Evolutionary conservation across 2,797 vertebrate species (phyloP).

Genomic region (Anguilla pacifica): DNA sequence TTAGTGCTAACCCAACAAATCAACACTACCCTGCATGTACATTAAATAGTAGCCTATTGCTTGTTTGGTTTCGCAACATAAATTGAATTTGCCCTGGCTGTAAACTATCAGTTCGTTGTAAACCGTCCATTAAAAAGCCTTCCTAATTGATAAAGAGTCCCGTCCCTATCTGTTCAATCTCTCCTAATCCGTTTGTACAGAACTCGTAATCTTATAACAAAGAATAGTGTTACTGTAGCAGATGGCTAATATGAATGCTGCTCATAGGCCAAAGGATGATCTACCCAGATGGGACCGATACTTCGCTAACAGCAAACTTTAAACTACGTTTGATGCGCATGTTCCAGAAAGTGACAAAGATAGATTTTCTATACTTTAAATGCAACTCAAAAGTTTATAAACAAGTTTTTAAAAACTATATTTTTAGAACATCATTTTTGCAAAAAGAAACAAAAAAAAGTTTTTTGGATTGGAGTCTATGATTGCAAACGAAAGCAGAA

Average conservation of each 20-base stretch:
- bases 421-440: background rate
- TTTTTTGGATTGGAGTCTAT: background rate
- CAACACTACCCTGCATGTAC: background rate
- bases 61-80: background rate
- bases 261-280: conserved; percentile 1
- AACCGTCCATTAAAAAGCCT: background rate
- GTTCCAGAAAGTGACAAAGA: background rate
- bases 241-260: background rate
- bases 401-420: background rate
- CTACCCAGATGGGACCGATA: background rate
- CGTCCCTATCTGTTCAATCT: background rate
- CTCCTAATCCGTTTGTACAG: conserved; percentile 15
- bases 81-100: background rate
- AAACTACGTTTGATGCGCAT: background rate
- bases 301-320: background rate
- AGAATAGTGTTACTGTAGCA: conserved; percentile 13
- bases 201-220: conserved; percentile 4
- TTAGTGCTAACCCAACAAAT: background rate
- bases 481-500: background rate
- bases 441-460: background rate
- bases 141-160: background rate
- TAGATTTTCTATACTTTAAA: background rate
- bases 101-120: background rate
- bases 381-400: background rate
- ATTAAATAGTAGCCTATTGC: background rate